phyloP scores from a whole-genome alignment of 2,113 vertebrate species.

The Solenodon paradoxus region DNA sequence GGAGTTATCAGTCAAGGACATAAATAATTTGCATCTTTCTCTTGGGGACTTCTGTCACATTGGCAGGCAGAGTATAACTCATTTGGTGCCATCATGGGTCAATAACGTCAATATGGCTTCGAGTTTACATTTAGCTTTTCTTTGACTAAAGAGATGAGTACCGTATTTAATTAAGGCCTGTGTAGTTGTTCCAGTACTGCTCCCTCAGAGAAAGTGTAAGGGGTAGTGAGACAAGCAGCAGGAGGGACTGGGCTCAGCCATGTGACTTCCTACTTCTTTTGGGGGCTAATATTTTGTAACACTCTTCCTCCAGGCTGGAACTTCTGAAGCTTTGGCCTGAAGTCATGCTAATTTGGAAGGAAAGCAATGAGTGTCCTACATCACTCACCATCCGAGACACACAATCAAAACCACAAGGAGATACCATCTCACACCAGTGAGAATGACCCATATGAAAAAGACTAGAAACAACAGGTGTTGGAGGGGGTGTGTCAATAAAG shows the following conservation, averaged over 20 bases:
- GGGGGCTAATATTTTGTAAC: rapidly evolving
- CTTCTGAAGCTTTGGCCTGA: rapidly evolving
- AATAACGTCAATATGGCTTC: neutral
- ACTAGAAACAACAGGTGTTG: too few species aligned
- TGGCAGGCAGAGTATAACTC: neutral
- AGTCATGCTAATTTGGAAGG: rapidly evolving
- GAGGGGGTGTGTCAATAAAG: too few species aligned
- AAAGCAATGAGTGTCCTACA: too few species aligned
- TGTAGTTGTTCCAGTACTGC: neutral
- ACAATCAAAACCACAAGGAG: too few species aligned
- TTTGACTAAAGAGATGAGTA: conserved; percentile 28
- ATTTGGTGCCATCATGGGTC: neutral
- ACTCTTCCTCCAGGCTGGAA: rapidly evolving
- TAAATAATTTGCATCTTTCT: neutral
- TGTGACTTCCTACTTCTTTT: neutral
- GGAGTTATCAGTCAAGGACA: conserved; percentile 58
- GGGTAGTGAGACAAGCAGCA: rapidly evolving
- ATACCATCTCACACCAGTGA: too few species aligned
- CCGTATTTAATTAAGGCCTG: neutral
- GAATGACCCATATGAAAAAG: too few species aligned
- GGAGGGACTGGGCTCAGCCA: rapidly evolving
- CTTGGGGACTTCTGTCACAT: neutral
- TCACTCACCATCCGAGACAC: too few species aligned
- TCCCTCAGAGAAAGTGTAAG: neutral
- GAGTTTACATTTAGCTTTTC: conserved; percentile 38